Percentiles rank a stretch among this genome's conserved stretches.
These are phyloP conservation scores for Actinostola sp. DNA, from an alignment of 92 coral and sea anemone species.

Conservation along the genomic window DNA sequence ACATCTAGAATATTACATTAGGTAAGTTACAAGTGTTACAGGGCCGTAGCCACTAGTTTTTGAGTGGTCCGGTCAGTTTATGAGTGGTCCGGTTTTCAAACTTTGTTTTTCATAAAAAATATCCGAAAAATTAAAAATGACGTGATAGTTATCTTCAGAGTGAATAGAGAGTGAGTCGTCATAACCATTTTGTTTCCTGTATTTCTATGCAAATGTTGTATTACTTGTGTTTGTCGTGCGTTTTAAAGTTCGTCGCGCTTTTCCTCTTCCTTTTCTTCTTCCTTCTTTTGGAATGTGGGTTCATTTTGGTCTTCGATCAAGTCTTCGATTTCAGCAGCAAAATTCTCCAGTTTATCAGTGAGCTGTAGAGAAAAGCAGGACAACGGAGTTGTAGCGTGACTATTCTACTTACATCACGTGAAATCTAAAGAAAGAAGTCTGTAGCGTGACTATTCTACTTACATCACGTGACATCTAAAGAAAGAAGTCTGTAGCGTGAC, in stretches of 20 bases:
- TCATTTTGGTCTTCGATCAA: slow-evolving; percentile 68
- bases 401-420: slow-evolving; percentile 15
- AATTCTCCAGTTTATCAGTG: slow-evolving; percentile 45
- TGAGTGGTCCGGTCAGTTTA: too few relatives aligned
- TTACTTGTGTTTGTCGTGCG: neutral
- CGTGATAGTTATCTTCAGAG: too few relatives aligned
- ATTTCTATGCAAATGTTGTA: neutral
- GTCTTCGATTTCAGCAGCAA: slow-evolving; percentile 68
- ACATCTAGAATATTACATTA: too few relatives aligned
- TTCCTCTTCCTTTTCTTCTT: neutral
- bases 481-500: too few relatives aligned
- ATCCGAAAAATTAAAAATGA: too few relatives aligned
- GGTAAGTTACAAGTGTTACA: too few relatives aligned
- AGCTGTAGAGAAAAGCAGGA: slow-evolving; percentile 20
- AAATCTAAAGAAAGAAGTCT: too few relatives aligned
- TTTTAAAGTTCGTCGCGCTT: slow-evolving; percentile 26
- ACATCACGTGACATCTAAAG: too few relatives aligned
- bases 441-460: neutral
- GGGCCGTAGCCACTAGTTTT: too few relatives aligned
- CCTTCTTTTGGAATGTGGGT: slow-evolving; percentile 11
- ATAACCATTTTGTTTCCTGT: neutral
- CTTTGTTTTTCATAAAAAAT: too few relatives aligned
- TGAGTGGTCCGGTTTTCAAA: too few relatives aligned
- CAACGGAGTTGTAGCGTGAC: too few relatives aligned
- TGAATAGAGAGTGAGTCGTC: neutral